A percentile compares a stretch with the other conserved stretches of the same genome.
phyloP scores from a whole-genome alignment of 2,113 vertebrate genomes.

The Hemichromis elongatus region DNA sequence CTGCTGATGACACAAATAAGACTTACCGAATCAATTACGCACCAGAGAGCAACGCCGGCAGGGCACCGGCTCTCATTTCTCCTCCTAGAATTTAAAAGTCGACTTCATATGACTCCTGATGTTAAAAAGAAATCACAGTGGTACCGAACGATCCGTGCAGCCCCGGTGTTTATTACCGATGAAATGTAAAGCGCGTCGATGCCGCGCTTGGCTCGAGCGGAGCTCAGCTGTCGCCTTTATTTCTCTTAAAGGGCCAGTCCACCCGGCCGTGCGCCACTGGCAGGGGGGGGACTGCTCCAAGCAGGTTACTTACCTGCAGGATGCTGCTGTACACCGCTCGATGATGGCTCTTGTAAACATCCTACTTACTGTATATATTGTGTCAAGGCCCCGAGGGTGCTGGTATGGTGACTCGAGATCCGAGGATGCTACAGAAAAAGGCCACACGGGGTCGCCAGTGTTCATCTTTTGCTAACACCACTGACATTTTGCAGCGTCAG shows the following conservation, averaged over 20 bases:
- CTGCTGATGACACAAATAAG: constrained; percentile 10
- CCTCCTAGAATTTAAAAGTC: not conserved
- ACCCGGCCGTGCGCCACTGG: not conserved
- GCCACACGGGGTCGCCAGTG: not conserved
- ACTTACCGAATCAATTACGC: constrained; percentile 62
- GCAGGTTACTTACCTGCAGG: not conserved
- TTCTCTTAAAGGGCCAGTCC: constrained; percentile 65
- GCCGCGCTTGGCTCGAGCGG: constrained; percentile 15
- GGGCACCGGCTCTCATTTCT: constrained; percentile 1
- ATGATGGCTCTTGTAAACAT: not conserved
- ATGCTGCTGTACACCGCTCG: not conserved
- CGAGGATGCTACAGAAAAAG: not conserved
- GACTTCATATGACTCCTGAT: not conserved
- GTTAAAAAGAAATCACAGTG: not conserved
- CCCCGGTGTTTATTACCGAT: not conserved
- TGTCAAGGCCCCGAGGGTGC: not conserved
- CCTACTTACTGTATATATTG: not conserved
- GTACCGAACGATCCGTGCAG: not conserved
- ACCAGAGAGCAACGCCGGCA: constrained; percentile 9
- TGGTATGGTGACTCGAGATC: not conserved
- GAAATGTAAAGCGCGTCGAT: constrained; percentile 22
- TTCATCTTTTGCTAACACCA: not conserved
- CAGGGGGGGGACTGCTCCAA: not conserved
- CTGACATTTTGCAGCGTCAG: not conserved
- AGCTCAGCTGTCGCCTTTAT: constrained; percentile 15